Percentiles rank a stretch among this genome's conserved stretches.
Conservation (phyloP, 92 coral and sea anemone species). For the Bergia puertoricense region DNA sequence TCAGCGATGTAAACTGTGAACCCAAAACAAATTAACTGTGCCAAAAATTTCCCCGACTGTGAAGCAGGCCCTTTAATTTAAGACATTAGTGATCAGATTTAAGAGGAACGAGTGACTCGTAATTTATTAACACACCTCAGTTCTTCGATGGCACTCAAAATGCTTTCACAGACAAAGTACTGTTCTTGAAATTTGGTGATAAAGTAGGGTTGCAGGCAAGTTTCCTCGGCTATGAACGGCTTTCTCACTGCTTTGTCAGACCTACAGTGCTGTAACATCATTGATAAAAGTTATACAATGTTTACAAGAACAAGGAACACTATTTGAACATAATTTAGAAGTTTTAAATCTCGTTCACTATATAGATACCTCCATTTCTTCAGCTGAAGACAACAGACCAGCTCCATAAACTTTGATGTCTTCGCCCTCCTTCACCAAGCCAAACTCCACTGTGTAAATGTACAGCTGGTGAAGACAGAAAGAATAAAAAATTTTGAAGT, state of each 20-base stretch:
- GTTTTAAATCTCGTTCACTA: no score
- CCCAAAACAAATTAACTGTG: neutral
- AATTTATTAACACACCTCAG: conserved; percentile 23
- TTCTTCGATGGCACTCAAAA: conserved; percentile 24
- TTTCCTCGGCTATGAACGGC: neutral
- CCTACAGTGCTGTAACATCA: neutral
- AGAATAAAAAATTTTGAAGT: neutral
- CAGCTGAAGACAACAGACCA: conserved; percentile 29
- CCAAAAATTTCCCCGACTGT: neutral
- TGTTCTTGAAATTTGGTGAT: conserved; percentile 24
- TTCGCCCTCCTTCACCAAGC: conserved; percentile 24
- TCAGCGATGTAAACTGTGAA: no score
- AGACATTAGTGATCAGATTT: neutral
- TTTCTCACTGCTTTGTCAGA: conserved; percentile 26
- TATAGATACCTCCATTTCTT: conserved; percentile 27
- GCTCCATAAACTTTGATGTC: conserved; percentile 21
- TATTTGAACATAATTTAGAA: neutral
- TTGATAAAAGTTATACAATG: neutral
- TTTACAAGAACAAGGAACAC: neutral
- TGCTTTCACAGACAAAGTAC: conserved; percentile 36
- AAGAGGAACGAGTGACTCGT: neutral
- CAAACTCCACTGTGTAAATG: conserved; percentile 34
- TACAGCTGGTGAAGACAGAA: conserved; percentile 1
- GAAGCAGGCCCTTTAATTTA: neutral
- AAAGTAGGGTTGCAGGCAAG: conserved; percentile 19